phyloP scores from a whole-genome alignment of 2,113 vertebrate genomes.

The Furnarius figulus region DNA sequence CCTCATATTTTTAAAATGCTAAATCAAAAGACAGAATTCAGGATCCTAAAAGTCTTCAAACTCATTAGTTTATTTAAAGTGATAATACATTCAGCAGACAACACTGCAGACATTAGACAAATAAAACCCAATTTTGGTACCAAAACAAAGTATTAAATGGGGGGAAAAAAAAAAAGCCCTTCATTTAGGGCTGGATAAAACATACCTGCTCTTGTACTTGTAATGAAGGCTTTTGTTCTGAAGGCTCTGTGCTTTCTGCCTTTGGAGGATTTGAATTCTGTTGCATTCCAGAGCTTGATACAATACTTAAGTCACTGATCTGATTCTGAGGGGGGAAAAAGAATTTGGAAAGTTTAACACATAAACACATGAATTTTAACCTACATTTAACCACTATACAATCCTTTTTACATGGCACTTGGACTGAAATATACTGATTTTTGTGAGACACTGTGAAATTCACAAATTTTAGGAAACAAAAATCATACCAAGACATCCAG shows the following conservation, averaged over 20 bases:
- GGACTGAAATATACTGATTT: neutral
- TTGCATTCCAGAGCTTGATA: constrained; percentile 70
- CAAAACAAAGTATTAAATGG: neutral
- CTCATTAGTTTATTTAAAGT: neutral
- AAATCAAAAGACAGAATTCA: neutral
- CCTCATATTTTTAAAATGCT: neutral
- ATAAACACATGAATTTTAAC: neutral
- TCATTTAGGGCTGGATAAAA: neutral
- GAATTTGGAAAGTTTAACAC: neutral
- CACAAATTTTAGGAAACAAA: neutral
- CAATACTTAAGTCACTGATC: constrained; percentile 63
- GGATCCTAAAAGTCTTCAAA: neutral
- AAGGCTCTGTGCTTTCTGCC: constrained; percentile 66
- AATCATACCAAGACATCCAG: neutral
- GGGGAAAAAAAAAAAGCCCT: neutral
- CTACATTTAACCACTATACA: neutral
- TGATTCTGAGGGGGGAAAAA: constrained; percentile 61
- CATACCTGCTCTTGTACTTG: constrained; percentile 76
- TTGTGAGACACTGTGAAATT: neutral
- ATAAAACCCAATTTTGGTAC: neutral
- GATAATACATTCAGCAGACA: neutral
- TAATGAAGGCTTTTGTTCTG: constrained; percentile 60
- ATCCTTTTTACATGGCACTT: neutral
- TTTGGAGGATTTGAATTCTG: constrained; percentile 68
- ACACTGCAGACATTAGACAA: neutral